Evolutionary conservation across 2,888 invertebrate genomes (phyloP), one percentile per base, ranked within the genome.

Genomic region (Drosophila putrida): DNA sequence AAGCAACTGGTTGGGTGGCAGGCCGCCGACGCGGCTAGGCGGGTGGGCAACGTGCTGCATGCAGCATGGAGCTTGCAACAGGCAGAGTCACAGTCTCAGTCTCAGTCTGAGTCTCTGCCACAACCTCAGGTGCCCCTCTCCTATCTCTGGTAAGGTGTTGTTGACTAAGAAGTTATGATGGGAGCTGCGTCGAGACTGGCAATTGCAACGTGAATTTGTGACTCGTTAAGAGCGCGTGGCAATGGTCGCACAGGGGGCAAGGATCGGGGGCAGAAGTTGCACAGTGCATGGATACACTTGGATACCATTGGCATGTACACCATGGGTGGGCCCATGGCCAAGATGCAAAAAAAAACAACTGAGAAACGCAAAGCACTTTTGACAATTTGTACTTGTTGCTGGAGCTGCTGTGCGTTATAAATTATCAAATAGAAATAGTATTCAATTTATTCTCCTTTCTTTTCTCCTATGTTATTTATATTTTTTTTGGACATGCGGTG

Each of bases 91-190:
- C 33, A 25, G 55, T 35, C 43, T 35, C 35, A 11, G 53, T 28
- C 53, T 10, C 25, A n/a, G 55, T 44, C 55, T 35, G 27, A 28
- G 38, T 27, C 36, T n/a, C 28, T 27, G 28, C 11, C 10, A 6
- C 35, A 27, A 10, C n/a, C 33, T 9, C 25, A 20, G 8, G 11
- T 28, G 2, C n/a, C 4, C 33, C 20, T 15, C 31, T 20, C 11
- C n/a, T 20, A n/a, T n/a, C 55, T 35, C 39, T 33, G 58, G 70
- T 50, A 27, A 88, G 90, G 89, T 91, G 89, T 90, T 90, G 90
- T 90, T 90, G 90, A 78, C 82, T 80, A 81, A 81, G 83, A 89
- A 90, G 88, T 89, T 90, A 90, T 87, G 88, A 87, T 88, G 82
- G 80, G 69, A 76, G 68, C 64, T 51, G 58, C 49, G 54, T 39